Conservation (phyloP, 2,797 vertebrate species). For the Furcifer pardalis region DNA sequence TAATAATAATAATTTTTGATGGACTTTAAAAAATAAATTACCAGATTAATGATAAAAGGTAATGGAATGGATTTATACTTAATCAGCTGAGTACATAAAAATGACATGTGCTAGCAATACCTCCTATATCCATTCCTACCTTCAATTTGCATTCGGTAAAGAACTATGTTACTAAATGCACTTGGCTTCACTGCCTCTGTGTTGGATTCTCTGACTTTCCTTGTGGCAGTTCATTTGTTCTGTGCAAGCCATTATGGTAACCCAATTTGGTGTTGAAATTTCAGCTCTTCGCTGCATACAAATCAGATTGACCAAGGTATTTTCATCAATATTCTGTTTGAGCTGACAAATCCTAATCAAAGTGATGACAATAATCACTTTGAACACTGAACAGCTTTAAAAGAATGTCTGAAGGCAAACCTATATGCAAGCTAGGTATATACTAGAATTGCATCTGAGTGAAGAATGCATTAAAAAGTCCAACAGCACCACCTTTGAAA, state of each 20-base stretch:
- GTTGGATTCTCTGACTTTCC: not conserved
- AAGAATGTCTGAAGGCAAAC: slow-evolving; percentile 32
- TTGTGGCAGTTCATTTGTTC: not conserved
- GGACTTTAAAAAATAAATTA: not conserved
- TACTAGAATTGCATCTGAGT: slow-evolving; percentile 12
- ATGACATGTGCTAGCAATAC: not conserved
- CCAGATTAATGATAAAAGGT: not conserved
- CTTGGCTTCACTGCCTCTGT: not conserved
- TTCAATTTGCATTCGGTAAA: not conserved
- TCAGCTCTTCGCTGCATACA: slow-evolving; percentile 9
- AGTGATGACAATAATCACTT: not conserved
- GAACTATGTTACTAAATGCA: not conserved
- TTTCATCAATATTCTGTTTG: slow-evolving; percentile 11
- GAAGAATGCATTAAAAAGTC: slow-evolving; percentile 18
- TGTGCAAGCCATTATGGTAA: not conserved
- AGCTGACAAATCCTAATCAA: slow-evolving; percentile 19
- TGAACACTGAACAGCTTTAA: slow-evolving; percentile 1
- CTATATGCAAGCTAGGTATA: not conserved
- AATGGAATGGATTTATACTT: not conserved
- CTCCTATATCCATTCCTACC: not conserved
- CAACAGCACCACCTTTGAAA: slow-evolving; percentile 35
- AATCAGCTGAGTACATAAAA: not conserved
- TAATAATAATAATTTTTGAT: too few species aligned
- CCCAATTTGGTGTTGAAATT: not conserved
- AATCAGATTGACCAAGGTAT: not conserved